Conservation (phyloP, 2,888 invertebrate genomes). For the Lasius fuliginosus region DNA sequence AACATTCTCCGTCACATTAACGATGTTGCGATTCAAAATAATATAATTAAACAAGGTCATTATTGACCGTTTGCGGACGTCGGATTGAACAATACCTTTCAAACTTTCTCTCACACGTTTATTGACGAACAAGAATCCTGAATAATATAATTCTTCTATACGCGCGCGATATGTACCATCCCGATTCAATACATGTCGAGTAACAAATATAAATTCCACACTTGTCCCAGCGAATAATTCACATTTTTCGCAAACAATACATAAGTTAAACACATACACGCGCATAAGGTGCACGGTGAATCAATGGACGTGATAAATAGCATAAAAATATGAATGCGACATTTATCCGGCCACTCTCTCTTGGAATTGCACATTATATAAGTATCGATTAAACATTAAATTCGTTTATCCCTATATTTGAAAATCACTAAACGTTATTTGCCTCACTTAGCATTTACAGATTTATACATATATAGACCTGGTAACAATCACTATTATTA, state of each 20-base stretch:
- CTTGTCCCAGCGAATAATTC: slow-evolving; percentile 68
- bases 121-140: slow-evolving; percentile 24
- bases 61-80: background rate
- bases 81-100: slow-evolving; percentile 34
- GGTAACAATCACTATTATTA: background rate
- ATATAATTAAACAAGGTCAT: slow-evolving; percentile 49
- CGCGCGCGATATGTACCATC: slow-evolving; percentile 55
- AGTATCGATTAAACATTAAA: no score
- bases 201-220: slow-evolving; percentile 63
- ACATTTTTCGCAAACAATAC: slow-evolving; percentile 63
- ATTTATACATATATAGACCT: background rate
- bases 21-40: slow-evolving; percentile 30
- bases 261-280: slow-evolving; percentile 49
- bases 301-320: slow-evolving; percentile 63
- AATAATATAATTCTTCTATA: slow-evolving; percentile 45
- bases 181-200: slow-evolving; percentile 46
- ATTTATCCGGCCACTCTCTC: background rate
- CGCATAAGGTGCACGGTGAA: slow-evolving; percentile 63
- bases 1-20: slow-evolving; percentile 9
- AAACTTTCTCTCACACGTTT: slow-evolving; percentile 25
- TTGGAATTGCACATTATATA: background rate
- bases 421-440: background rate
- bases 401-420: background rate
- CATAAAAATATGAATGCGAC: background rate
- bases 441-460: background rate